Percentiles rank a stretch among this genome's conserved stretches.
Conservation (phyloP, 1,140 invertebrate genomes). For the Rhizoglyphus robini region DNA sequence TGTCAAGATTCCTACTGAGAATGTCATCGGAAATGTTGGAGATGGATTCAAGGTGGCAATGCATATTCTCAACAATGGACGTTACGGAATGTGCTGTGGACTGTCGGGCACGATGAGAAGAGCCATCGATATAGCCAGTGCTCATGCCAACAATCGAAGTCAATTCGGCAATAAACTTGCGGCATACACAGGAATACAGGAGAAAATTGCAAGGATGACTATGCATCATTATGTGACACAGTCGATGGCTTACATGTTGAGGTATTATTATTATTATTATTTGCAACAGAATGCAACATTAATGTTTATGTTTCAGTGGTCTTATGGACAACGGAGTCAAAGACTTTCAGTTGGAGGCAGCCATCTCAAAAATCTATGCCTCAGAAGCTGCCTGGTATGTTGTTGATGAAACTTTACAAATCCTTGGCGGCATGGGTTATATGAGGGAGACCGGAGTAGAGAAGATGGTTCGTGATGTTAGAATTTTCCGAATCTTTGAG, state of each 20-base stretch:
- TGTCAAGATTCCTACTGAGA: slow-evolving; percentile 83
- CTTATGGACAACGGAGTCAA: slow-evolving; percentile 46
- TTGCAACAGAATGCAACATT: slow-evolving; percentile 40
- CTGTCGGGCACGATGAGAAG: slow-evolving; percentile 68
- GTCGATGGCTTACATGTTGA: slow-evolving; percentile 84
- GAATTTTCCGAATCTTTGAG: slow-evolving; percentile 98
- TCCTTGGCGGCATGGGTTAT: slow-evolving; percentile 84
- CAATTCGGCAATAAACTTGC: slow-evolving; percentile 83
- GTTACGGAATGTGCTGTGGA: slow-evolving; percentile 94
- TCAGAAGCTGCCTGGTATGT: slow-evolving; percentile 81
- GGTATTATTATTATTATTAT: slow-evolving; percentile 31
- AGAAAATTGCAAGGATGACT: slow-evolving; percentile 84
- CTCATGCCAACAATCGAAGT: slow-evolving; percentile 69
- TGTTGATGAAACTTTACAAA: slow-evolving; percentile 93
- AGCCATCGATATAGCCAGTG: slow-evolving; percentile 74
- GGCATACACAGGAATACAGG: slow-evolving; percentile 77
- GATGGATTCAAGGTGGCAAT: slow-evolving; percentile 99
- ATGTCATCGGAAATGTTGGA: slow-evolving; percentile 84
- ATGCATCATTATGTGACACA: slow-evolving; percentile 88
- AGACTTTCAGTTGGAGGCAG: slow-evolving; percentile 74
- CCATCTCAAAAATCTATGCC: slow-evolving; percentile 88
- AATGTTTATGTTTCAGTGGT: slow-evolving; percentile 29
- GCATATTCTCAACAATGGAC: slow-evolving; percentile 96
- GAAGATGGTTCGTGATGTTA: slow-evolving; percentile 75
- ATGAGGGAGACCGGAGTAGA: slow-evolving; percentile 91